Conservation (phyloP, 2,113 vertebrate genomes). For the Dromiciops gliroides region DNA sequence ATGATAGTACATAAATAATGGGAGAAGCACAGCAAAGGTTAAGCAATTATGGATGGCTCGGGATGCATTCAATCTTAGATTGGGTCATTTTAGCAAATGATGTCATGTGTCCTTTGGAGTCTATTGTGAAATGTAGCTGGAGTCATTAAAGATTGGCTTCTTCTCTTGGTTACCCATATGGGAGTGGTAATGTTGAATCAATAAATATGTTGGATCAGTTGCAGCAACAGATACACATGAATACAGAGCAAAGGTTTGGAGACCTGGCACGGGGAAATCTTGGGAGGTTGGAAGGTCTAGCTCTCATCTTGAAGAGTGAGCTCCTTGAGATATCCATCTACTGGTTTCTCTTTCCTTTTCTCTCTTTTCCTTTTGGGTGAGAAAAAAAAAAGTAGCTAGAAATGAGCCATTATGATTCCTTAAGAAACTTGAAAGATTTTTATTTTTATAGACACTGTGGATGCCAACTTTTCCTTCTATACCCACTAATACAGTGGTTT, state of each 20-base stretch:
- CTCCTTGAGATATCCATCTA: too few relatives aligned
- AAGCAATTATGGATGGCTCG: conserved; percentile 73
- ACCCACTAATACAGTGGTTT: not conserved
- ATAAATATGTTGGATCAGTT: conserved; percentile 49
- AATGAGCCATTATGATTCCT: conserved; percentile 54
- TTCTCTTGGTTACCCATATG: conserved; percentile 49
- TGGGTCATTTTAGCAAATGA: conserved; percentile 75
- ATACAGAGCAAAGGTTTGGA: conserved; percentile 37
- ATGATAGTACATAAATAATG: conserved; percentile 77
- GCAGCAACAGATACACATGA: conserved; percentile 59
- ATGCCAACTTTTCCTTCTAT: conserved; percentile 22
- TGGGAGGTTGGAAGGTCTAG: conserved; percentile 16
- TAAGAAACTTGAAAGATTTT: conserved; percentile 2
- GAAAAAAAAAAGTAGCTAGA: too few relatives aligned
- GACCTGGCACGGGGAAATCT: not conserved
- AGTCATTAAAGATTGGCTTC: conserved; percentile 64
- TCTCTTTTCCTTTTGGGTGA: too few relatives aligned
- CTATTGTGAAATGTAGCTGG: conserved; percentile 70
- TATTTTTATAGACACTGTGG: conserved; percentile 18
- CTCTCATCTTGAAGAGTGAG: conserved; percentile 47
- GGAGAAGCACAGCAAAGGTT: conserved; percentile 66
- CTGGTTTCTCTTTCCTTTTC: too few relatives aligned
- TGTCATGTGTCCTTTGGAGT: conserved; percentile 75
- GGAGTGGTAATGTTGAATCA: conserved; percentile 51
- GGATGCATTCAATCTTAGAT: conserved; percentile 74